Percentiles rank a stretch among this genome's conserved stretches.
These are phyloP conservation scores for Calameuta idolon DNA, from an alignment of 2,888 invertebrate species.

Conservation along the genomic window DNA sequence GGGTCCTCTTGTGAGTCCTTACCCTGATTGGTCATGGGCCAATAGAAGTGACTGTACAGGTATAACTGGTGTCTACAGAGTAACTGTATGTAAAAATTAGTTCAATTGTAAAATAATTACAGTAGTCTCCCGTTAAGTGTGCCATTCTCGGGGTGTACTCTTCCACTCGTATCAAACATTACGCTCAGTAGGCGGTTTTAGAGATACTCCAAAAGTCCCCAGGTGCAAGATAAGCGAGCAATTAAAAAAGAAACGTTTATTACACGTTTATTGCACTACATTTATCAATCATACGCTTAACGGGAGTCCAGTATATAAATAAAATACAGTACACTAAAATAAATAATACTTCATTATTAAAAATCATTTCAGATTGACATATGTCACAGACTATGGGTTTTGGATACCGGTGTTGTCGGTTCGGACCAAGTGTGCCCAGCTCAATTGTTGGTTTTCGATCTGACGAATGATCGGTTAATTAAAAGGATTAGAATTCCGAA, in stretches of 20 bases:
- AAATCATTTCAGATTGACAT: constrained; percentile 73
- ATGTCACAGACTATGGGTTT: constrained; percentile 78
- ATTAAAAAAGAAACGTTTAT: too few species aligned
- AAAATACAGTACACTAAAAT: neutral
- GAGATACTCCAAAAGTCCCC: too few species aligned
- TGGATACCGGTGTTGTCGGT: constrained; percentile 77
- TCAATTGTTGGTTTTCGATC: constrained; percentile 79
- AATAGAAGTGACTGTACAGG: constrained; percentile 73
- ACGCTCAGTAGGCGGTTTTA: too few species aligned
- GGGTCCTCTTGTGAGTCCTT: constrained; percentile 70
- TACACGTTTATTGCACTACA: too few species aligned
- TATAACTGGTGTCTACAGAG: constrained; percentile 80
- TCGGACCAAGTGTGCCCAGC: constrained; percentile 74
- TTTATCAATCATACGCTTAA: too few species aligned
- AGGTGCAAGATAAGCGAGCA: too few species aligned
- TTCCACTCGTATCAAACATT: too few species aligned
- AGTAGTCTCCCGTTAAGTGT: too few species aligned
- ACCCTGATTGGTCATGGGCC: constrained; percentile 75
- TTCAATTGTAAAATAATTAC: neutral
- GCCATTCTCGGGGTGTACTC: too few species aligned
- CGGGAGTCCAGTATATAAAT: neutral
- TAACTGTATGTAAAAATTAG: constrained; percentile 72
- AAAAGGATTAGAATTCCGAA: constrained; percentile 38
- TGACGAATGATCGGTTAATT: constrained; percentile 67
- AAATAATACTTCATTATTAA: neutral